A percentile compares a stretch with the other conserved stretches of the same genome.
Conservation (phyloP, 2,888 invertebrate genomes). For the Drosophila macrospina region DNA sequence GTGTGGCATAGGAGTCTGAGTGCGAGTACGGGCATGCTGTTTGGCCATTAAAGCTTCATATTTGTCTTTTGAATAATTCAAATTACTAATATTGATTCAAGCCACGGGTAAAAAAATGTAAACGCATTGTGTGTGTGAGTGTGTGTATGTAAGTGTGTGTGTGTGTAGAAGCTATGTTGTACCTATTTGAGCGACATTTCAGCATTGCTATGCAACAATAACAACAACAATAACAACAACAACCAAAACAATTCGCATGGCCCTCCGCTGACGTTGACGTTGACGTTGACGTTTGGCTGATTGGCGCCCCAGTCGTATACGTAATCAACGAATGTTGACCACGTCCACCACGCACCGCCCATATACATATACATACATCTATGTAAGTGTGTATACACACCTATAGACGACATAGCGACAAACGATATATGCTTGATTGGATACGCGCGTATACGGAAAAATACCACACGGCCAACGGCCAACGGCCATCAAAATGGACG, state of each 20-base stretch:
- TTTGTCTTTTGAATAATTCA: slow-evolving; percentile 86
- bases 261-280: slow-evolving; percentile 69
- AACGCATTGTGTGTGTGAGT: slow-evolving; percentile 57
- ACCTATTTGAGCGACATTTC: slow-evolving; percentile 59
- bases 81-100: slow-evolving; percentile 85
- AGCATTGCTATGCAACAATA: slow-evolving; percentile 65
- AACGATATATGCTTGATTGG: slow-evolving; percentile 79
- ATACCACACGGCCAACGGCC: slow-evolving; percentile 61
- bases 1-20: slow-evolving; percentile 31
- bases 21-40: slow-evolving; percentile 69
- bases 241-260: slow-evolving; percentile 50
- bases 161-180: slow-evolving; percentile 39
- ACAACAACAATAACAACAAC: slow-evolving; percentile 28
- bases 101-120: slow-evolving; percentile 72
- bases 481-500: slow-evolving; percentile 70
- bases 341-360: slow-evolving; percentile 71
- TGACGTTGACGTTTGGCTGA: slow-evolving; percentile 76
- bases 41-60: slow-evolving; percentile 85
- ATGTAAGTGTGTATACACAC: slow-evolving; percentile 19
- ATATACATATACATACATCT: slow-evolving; percentile 33
- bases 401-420: slow-evolving; percentile 28
- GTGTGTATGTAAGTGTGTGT: slow-evolving; percentile 19
- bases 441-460: slow-evolving; percentile 79
- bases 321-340: slow-evolving; percentile 83
- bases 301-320: slow-evolving; percentile 82